phyloP scores from a whole-genome alignment of 1,140 invertebrate species.

The Cyphomyrmex costatus region DNA sequence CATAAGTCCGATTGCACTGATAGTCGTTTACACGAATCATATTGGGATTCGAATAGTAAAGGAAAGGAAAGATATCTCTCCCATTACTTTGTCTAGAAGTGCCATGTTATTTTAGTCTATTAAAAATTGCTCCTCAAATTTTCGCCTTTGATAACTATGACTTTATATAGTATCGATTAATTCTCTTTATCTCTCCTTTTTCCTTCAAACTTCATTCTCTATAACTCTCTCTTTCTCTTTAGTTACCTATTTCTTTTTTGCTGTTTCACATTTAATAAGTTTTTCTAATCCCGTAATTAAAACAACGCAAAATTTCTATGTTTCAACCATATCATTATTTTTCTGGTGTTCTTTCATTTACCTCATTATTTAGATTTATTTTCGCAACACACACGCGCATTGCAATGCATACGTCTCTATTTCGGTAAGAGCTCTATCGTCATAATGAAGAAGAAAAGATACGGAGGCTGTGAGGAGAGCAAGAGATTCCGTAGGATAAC shows the following conservation, averaged over 20 bases:
- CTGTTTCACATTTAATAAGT: not conserved
- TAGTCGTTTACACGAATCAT: constrained; percentile 41
- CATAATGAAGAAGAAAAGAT: constrained; percentile 43
- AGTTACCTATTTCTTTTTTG: not conserved
- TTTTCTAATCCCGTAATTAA: constrained; percentile 4
- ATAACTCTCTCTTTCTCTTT: not conserved
- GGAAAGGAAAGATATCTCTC: not conserved
- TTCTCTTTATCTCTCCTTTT: too few species aligned
- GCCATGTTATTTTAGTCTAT: constrained; percentile 1
- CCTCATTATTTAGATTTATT: not conserved
- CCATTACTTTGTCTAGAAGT: not conserved
- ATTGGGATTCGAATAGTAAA: constrained; percentile 16
- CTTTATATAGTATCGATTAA: not conserved
- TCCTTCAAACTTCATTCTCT: not conserved
- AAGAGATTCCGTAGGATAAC: constrained; percentile 54
- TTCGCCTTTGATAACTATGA: not conserved
- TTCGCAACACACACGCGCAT: not conserved
- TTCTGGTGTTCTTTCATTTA: not conserved
- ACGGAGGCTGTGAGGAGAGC: constrained; percentile 27
- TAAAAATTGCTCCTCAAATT: not conserved
- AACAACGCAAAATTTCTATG: not conserved
- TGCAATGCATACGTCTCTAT: not conserved
- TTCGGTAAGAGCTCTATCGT: not conserved
- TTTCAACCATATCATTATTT: not conserved
- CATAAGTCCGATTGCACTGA: constrained; percentile 49